Conservation (phyloP, 2,797 vertebrate species). For the Sebastes kiyomatsui region DNA sequence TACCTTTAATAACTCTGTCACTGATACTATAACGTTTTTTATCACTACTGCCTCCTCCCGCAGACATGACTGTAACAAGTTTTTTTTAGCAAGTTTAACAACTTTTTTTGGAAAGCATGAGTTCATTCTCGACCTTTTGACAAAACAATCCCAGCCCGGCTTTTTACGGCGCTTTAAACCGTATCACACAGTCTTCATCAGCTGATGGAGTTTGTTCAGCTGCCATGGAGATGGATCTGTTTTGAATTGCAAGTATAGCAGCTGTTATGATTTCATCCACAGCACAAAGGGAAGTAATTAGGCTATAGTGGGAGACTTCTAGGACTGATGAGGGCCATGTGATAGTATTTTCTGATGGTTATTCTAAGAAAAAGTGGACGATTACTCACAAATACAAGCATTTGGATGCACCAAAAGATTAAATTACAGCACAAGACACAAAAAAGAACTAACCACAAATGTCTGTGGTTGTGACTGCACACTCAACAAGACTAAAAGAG, state of each 20-base stretch:
- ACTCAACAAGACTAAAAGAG: neutral
- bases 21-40: too few relatives aligned
- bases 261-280: neutral
- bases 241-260: neutral
- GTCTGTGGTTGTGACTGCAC: slow-evolving; percentile 10
- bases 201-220: neutral
- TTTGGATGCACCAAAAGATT: neutral
- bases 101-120: neutral
- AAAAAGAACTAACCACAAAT: neutral
- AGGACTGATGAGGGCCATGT: neutral
- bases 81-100: too few relatives aligned
- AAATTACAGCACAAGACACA: neutral
- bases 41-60: neutral
- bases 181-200: neutral
- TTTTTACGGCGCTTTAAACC: neutral
- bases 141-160: neutral
- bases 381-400: slow-evolving; percentile 10
- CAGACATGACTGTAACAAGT: neutral
- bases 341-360: neutral
- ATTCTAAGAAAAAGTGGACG: neutral
- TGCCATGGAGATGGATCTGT: neutral
- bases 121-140: neutral
- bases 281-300: neutral
- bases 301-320: neutral
- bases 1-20: too few relatives aligned